A percentile compares a stretch with the other conserved stretches of the same genome.
These are phyloP conservation scores for Pinctada fucata DNA, from an alignment of 2,888 invertebrate species.

Conservation along the genomic window DNA sequence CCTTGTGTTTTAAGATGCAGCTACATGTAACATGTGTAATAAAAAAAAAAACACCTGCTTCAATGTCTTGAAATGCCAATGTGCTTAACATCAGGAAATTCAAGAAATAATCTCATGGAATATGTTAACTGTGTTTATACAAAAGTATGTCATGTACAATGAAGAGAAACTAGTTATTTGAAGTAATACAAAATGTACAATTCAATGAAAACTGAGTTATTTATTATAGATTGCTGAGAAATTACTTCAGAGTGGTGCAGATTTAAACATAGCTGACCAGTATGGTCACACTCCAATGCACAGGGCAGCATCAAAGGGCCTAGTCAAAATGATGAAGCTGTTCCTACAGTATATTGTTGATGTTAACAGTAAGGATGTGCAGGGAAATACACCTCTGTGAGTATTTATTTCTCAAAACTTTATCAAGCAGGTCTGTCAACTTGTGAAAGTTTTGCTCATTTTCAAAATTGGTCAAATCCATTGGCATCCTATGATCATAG, in stretches of 20 bases:
- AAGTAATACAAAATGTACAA: too few relatives aligned
- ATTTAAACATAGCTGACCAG: slow-evolving; percentile 81
- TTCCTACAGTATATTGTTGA: slow-evolving; percentile 81
- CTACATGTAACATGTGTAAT: too few relatives aligned
- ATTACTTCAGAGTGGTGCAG: slow-evolving; percentile 83
- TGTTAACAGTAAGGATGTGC: slow-evolving; percentile 82
- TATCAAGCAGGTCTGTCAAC: background rate
- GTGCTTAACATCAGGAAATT: too few relatives aligned
- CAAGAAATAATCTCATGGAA: too few relatives aligned
- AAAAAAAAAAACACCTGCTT: too few relatives aligned
- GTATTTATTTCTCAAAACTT: slow-evolving; percentile 55
- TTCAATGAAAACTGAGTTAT: background rate
- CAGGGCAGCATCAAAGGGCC: slow-evolving; percentile 88
- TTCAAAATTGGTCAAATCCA: too few relatives aligned
- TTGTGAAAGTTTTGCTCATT: background rate
- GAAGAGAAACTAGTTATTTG: too few relatives aligned
- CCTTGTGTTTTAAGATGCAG: too few relatives aligned
- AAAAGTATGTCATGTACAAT: too few relatives aligned
- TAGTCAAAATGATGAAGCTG: slow-evolving; percentile 83
- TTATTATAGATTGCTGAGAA: slow-evolving; percentile 82
- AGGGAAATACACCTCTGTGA: slow-evolving; percentile 87
- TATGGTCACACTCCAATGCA: slow-evolving; percentile 82
- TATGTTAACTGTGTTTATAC: too few relatives aligned
- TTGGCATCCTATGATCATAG: too few relatives aligned
- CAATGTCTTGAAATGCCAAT: too few relatives aligned